phyloP scores from a whole-genome alignment of 2,797 vertebrate species.

The Typhlichthys eigenmanni region DNA sequence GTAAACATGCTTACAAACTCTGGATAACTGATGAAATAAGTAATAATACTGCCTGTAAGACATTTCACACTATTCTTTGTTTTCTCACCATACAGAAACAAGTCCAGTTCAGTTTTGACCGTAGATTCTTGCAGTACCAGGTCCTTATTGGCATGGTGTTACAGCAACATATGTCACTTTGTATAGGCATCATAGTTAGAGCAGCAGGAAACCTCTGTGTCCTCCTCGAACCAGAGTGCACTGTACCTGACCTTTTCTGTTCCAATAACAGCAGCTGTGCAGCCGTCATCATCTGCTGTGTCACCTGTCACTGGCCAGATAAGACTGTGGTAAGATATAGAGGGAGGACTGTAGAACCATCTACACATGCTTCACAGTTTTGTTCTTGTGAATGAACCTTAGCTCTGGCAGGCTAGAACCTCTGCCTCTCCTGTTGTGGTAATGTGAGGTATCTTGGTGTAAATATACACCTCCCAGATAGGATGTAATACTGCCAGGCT shows the following conservation, averaged over 20 bases:
- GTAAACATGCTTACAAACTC: slow-evolving; percentile 52
- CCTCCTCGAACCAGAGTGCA: slow-evolving; percentile 46
- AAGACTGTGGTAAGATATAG: slow-evolving; percentile 26
- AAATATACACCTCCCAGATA: no score
- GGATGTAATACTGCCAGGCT: no score
- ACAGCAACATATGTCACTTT: slow-evolving; percentile 59
- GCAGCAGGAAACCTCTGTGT: slow-evolving; percentile 37
- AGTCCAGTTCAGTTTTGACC: slow-evolving; percentile 14
- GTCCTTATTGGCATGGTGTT: slow-evolving; percentile 19
- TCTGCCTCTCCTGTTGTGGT: no score
- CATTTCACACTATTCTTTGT: slow-evolving; percentile 16
- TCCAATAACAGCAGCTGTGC: slow-evolving; percentile 54
- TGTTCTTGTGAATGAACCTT: no score
- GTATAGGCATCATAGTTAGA: slow-evolving; percentile 56
- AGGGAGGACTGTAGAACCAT: slow-evolving; percentile 13
- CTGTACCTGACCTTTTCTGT: slow-evolving; percentile 64
- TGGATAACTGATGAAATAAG: slow-evolving; percentile 43
- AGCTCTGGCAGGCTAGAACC: no score
- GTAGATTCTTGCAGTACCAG: slow-evolving; percentile 6
- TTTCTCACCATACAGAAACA: slow-evolving; percentile 5
- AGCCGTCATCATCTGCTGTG: slow-evolving; percentile 38
- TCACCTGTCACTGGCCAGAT: slow-evolving; percentile 49
- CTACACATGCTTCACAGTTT: not conserved
- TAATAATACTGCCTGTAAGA: slow-evolving; percentile 23
- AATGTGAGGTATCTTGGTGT: no score